phyloP scores from a whole-genome alignment of 2,113 vertebrate genomes.

The Willisornis vidua region DNA sequence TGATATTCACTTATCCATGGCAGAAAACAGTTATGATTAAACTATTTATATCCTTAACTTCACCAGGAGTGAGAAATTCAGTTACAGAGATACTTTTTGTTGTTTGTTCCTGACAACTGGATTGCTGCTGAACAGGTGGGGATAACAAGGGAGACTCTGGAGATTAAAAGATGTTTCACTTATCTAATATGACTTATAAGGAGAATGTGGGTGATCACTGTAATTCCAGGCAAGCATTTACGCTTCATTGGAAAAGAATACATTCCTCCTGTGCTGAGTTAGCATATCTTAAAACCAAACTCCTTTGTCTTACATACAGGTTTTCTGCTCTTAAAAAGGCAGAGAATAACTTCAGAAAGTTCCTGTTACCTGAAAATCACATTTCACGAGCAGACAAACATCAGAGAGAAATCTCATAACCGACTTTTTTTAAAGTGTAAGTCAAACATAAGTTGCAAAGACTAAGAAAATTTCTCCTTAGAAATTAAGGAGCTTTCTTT shows the following conservation, averaged over 20 bases:
- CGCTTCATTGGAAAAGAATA: neutral
- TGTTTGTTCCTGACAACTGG: neutral
- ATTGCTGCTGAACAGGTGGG: neutral
- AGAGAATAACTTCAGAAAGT: neutral
- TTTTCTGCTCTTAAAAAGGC: neutral
- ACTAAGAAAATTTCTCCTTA: neutral
- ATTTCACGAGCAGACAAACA: neutral
- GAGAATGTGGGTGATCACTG: accelerated
- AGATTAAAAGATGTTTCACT: neutral
- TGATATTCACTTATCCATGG: neutral
- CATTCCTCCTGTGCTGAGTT: neutral
- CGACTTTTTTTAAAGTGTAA: neutral
- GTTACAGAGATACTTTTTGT: neutral
- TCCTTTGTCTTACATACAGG: neutral
- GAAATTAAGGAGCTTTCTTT: neutral
- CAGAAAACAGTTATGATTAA: neutral
- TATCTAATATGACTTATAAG: neutral
- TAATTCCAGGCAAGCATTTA: neutral
- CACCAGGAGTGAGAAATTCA: neutral
- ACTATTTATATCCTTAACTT: neutral
- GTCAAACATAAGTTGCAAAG: neutral
- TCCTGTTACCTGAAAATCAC: neutral
- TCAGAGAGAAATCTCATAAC: neutral
- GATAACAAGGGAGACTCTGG: neutral
- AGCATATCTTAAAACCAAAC: neutral